phyloP scores from a whole-genome alignment of 2,888 invertebrate genomes.

The Cheilosia soror region DNA sequence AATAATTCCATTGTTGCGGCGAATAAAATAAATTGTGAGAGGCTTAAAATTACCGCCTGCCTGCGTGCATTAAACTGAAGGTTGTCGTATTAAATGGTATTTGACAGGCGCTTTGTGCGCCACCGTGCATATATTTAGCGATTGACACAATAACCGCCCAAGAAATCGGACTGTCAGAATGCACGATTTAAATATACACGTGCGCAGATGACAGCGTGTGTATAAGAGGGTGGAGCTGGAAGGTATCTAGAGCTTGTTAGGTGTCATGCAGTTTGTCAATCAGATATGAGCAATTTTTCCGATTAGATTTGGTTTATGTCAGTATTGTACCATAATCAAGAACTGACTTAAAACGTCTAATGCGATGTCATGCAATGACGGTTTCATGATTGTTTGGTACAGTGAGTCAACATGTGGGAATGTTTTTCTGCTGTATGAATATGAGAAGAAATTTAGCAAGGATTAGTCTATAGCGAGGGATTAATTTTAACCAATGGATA shows the following conservation, averaged over 20 bases:
- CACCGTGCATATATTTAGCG: constrained; percentile 40
- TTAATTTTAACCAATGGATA: too few relatives aligned
- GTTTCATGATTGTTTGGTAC: too few relatives aligned
- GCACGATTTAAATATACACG: constrained; percentile 53
- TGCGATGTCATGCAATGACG: background rate
- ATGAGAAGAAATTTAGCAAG: too few relatives aligned
- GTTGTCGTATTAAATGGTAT: constrained; percentile 64
- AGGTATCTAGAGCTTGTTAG: constrained; percentile 33
- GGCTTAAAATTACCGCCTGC: constrained; percentile 45
- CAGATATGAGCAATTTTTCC: constrained; percentile 61
- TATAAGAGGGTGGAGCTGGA: constrained; percentile 20
- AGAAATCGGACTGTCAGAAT: constrained; percentile 59
- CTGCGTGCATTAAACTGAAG: constrained; percentile 36
- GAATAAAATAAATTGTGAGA: constrained; percentile 3
- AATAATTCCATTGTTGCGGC: constrained; percentile 49
- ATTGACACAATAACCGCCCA: constrained; percentile 62
- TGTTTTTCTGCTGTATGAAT: too few relatives aligned
- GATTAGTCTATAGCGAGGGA: too few relatives aligned
- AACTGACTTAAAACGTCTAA: background rate
- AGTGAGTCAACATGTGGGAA: too few relatives aligned
- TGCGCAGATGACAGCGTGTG: constrained; percentile 49
- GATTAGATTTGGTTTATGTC: constrained; percentile 40
- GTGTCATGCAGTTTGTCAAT: constrained; percentile 70
- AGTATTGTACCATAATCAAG: background rate
- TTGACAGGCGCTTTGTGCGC: constrained; percentile 66